Evolutionary conservation across 2,888 invertebrate species (phyloP), one percentile per base, ranked within the genome.

Genomic region (Branchinecta sandiegonensis): DNA sequence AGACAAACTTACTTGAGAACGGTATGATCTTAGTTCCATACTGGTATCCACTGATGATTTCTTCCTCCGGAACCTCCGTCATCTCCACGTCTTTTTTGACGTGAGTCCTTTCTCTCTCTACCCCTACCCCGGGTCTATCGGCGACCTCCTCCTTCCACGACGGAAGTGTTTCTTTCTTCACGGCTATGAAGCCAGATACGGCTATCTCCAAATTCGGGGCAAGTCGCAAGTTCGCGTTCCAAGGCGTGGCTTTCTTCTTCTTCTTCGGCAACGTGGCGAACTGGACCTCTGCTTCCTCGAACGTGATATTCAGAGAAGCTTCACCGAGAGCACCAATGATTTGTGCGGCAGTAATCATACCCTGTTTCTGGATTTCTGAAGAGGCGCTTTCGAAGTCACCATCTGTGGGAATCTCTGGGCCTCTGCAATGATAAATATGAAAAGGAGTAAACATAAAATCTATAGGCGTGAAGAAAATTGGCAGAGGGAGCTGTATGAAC

Each of bases 61-160:
- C 63, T 8, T 56, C 63, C n/a, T n/a, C 63, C 23, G 63, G 63
- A 56, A 56, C 63, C 23, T 56, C 63, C 8, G 63, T 56, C 63
- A 56, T 56, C 23, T 56, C 63, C 23, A 56, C 63, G 23, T 56
- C 63, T 23, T 56, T 56, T 56, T 56, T 56, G 23, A 56, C 63
- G 11, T 56, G 63, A n/a, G 63, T 56, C 23, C 63, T 56, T 11
- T 56, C 63, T n/a, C 63, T n/a, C n/a, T n/a, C 23, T 9, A 56
- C 63, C 23, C 63, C 63, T 17, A 56, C 9, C 1, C 63, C 63
- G 23, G 63, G 63, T 56, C 10, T 56, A 17, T 56, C 63, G 23
- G 63, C 23, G 9, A 23, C 63, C 10, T 56, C 63, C 63, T 56
- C 63, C 63, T 56, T 56, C 63, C 63, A 56, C n/a, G 63, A 56